A percentile compares a stretch with the other conserved stretches of the same genome.
phyloP scores from a whole-genome alignment of 2,113 vertebrate genomes.

The Alethe diademata region DNA sequence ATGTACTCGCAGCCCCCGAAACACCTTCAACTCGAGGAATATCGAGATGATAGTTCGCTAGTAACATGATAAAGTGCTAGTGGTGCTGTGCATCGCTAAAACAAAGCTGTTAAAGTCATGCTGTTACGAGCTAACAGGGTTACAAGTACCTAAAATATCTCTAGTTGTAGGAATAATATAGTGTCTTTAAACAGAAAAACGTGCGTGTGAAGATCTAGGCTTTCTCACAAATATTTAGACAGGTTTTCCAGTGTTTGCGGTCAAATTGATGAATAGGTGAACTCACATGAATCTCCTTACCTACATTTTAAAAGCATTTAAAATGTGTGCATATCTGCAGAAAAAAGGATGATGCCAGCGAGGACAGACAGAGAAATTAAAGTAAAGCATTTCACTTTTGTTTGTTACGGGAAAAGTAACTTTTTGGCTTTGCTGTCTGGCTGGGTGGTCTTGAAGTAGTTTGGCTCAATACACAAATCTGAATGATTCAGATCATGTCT shows the following conservation, averaged over 20 bases:
- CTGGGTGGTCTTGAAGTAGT: not conserved
- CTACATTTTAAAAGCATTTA: not conserved
- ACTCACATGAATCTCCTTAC: rapidly evolving
- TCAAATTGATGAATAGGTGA: not conserved
- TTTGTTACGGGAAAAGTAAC: not conserved
- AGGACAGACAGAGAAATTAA: not conserved
- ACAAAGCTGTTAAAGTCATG: not conserved
- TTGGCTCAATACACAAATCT: not conserved
- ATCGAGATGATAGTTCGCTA: not conserved
- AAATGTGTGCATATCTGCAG: not conserved
- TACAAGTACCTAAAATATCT: not conserved
- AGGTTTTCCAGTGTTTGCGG: not conserved
- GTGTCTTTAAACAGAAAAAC: not conserved
- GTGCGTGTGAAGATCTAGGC: not conserved
- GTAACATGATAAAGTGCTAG: not conserved
- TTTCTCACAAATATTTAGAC: not conserved
- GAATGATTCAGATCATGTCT: not conserved
- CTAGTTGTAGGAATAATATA: rapidly evolving
- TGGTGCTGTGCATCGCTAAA: not conserved
- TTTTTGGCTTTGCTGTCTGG: not conserved
- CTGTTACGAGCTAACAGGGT: not conserved
- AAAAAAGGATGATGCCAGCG: not conserved
- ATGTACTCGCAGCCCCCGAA: not conserved
- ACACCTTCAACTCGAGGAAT: not conserved
- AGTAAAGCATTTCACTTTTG: not conserved